phyloP scores from a whole-genome alignment of 2,888 invertebrate species.

The Lypha dubia region DNA sequence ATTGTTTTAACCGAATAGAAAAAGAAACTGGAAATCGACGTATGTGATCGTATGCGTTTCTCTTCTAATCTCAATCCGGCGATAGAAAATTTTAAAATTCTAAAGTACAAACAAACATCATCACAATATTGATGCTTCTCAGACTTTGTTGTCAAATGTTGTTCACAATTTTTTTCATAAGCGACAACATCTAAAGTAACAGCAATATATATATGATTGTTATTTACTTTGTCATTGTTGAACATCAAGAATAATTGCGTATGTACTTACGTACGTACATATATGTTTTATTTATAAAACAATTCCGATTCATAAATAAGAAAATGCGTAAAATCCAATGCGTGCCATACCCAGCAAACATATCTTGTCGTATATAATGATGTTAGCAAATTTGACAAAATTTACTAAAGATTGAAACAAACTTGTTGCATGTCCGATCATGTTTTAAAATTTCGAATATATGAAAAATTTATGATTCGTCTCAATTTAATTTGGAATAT shows the following conservation, averaged over 20 bases:
- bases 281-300: conserved; percentile 36
- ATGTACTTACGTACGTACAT: no score
- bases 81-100: conserved; percentile 48
- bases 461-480: no score
- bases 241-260: conserved; percentile 23
- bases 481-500: no score
- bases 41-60: background rate
- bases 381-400: no score
- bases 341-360: background rate
- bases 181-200: conserved; percentile 16
- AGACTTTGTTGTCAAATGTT: background rate
- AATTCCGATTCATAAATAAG: conserved; percentile 10
- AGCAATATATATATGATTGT: conserved; percentile 28
- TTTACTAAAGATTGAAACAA: no score
- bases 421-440: no score
- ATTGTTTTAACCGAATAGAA: conserved; percentile 22
- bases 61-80: conserved; percentile 15
- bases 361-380: no score
- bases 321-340: background rate
- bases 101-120: conserved; percentile 30
- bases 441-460: no score
- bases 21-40: background rate
- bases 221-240: conserved; percentile 61
- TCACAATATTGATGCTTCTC: conserved; percentile 2
- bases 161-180: conserved; percentile 19